A percentile compares a stretch with the other conserved stretches of the same genome.
Conservation (phyloP, 2,797 vertebrate species). For the Enteromius afrohamiltoni region DNA sequence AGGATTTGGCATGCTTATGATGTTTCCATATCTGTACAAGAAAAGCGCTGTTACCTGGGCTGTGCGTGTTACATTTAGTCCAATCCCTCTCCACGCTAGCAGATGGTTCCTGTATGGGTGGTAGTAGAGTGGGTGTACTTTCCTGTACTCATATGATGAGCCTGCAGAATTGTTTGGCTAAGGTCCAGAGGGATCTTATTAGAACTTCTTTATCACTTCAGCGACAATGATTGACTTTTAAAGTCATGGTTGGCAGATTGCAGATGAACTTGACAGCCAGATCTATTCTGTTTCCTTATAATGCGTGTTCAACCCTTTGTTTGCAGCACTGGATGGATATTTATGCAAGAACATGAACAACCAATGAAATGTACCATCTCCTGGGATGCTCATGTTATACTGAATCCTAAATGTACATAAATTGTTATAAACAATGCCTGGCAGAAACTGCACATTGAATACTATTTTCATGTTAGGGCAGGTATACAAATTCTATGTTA, state of each 20-base stretch:
- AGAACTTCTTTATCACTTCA: neutral
- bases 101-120: slow-evolving; percentile 60
- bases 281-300: neutral
- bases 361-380: neutral
- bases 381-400: neutral
- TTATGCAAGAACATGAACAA: neutral
- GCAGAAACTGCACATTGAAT: neutral
- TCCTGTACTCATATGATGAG: slow-evolving; percentile 44
- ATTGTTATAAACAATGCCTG: too few relatives aligned
- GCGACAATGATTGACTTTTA: neutral
- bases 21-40: slow-evolving; percentile 15
- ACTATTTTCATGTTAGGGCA: neutral
- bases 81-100: slow-evolving; percentile 29
- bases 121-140: slow-evolving; percentile 54
- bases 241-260: neutral
- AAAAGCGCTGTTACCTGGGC: neutral
- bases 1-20: neutral
- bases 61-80: slow-evolving; percentile 2
- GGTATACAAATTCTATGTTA: neutral
- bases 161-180: slow-evolving; percentile 25
- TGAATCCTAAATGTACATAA: neutral
- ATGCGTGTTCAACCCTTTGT: neutral
- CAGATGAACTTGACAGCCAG: neutral
- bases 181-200: neutral
- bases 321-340: neutral